Evolutionary conservation across 2,888 invertebrate genomes (phyloP), one percentile per base, ranked within the genome.

Genomic region (Agrotis clavis): DNA sequence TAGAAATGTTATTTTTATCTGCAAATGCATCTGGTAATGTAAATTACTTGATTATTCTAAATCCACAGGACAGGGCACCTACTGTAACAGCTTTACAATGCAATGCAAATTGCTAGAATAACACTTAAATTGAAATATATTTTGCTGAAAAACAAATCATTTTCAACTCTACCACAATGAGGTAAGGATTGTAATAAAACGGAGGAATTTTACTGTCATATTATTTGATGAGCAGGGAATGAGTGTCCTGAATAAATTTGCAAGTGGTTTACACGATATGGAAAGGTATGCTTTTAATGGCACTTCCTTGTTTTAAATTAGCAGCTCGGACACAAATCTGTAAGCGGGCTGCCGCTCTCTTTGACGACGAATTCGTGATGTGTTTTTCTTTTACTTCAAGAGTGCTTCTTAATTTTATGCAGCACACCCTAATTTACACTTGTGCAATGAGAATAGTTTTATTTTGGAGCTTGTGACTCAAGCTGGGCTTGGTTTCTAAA

Each of bases 181-280:
- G 4, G 25, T 82, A 92, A 68, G 83, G 90, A 79, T 74, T 71
- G 79, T 69, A 87, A 85, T 88, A 50, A 60, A 25, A 1, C 66
- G 71, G 53, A 71, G 30, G 91, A 93, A 90, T 84, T 86, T 89
- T 86, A 83, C 88, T 85, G 75, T 86, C 87, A 91, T 92, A 92
- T 92, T 90, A 93, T 93, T 93, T 93, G 92, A 93, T 88, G 91
- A 92, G 92, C 89, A 86, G 87, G 90, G 90, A 91, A 92, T 89
- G 92, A 92, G 93, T 92, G 92, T 92, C 90, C 91, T 93, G 94
- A 94, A 94, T 94, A 93, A 92, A 94, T 94, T 95, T 95, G 92
- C 93, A 93, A 93, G 90, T 92, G 92, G 91, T 92, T 92, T 91
- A 90, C 92, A 90, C 87, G 91, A 89, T 91, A 92, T 90, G 90